Conservation (phyloP, 2,797 vertebrate genomes). For the Fistularia tabacaria region DNA sequence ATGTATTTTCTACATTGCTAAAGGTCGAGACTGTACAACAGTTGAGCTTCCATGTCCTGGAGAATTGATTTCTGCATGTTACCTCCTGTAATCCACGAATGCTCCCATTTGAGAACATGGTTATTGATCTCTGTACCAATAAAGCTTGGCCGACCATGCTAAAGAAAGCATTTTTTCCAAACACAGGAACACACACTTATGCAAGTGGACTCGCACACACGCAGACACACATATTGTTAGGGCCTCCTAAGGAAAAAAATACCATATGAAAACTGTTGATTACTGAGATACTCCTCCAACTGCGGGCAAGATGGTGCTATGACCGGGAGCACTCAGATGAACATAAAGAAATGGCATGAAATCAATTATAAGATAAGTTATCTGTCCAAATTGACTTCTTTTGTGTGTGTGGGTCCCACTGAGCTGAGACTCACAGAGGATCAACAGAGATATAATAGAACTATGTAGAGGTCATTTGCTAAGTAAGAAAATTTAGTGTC, state of each 20-base stretch:
- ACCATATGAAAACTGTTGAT: conserved; percentile 2
- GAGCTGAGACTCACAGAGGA: conserved; percentile 9
- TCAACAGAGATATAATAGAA: conserved; percentile 25
- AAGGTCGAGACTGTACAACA: not conserved
- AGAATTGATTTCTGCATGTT: conserved; percentile 20
- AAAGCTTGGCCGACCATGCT: conserved; percentile 14
- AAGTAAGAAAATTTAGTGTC: not conserved
- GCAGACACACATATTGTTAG: too few relatives aligned
- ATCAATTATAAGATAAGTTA: conserved; percentile 24
- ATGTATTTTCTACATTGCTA: too few relatives aligned
- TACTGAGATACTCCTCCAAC: not conserved
- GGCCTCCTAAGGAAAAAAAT: not conserved
- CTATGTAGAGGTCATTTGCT: not conserved
- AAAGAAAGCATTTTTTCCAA: conserved; percentile 3
- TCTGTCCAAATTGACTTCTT: conserved; percentile 4
- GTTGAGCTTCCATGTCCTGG: not conserved
- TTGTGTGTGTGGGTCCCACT: conserved; percentile 9
- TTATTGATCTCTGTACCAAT: conserved; percentile 35
- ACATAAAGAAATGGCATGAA: conserved; percentile 5
- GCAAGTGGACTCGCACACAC: not conserved
- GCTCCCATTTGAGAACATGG: conserved; percentile 39
- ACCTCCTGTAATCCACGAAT: conserved; percentile 19
- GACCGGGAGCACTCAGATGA: not conserved
- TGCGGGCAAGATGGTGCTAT: not conserved
- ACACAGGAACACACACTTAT: too few relatives aligned